These are phyloP conservation scores for Nezara viridula DNA, from an alignment of 2,888 invertebrate species.

Conservation along the genomic window DNA sequence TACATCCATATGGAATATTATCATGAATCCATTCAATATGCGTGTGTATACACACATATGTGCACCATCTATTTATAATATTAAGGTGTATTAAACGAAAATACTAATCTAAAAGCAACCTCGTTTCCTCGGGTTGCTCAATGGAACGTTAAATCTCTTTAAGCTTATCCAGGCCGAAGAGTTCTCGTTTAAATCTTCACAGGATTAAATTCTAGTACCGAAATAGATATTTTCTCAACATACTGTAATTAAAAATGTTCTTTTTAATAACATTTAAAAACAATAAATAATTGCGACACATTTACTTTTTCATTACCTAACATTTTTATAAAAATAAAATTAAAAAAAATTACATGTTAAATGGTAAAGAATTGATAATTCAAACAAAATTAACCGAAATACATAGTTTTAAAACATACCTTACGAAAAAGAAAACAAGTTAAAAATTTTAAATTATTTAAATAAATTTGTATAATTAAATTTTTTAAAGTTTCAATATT, in stretches of 20 bases:
- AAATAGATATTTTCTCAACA: constrained; percentile 22
- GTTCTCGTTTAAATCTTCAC: constrained; percentile 26
- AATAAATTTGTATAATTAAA: neutral
- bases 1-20: neutral
- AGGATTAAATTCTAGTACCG: neutral
- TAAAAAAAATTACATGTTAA: too few relatives aligned
- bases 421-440: too few relatives aligned
- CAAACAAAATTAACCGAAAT: too few relatives aligned
- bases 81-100: neutral
- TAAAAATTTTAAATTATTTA: neutral
- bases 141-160: neutral
- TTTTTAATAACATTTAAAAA: neutral
- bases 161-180: neutral
- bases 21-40: neutral
- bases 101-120: neutral
- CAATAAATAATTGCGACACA: too few relatives aligned
- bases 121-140: constrained; percentile 11
- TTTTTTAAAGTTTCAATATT: neutral
- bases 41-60: neutral
- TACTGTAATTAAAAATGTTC: neutral
- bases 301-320: too few relatives aligned
- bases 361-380: too few relatives aligned
- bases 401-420: too few relatives aligned
- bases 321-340: too few relatives aligned
- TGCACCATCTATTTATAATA: neutral